phyloP scores from a whole-genome alignment of 2,797 vertebrate species.

The Lagodon rhomboides region DNA sequence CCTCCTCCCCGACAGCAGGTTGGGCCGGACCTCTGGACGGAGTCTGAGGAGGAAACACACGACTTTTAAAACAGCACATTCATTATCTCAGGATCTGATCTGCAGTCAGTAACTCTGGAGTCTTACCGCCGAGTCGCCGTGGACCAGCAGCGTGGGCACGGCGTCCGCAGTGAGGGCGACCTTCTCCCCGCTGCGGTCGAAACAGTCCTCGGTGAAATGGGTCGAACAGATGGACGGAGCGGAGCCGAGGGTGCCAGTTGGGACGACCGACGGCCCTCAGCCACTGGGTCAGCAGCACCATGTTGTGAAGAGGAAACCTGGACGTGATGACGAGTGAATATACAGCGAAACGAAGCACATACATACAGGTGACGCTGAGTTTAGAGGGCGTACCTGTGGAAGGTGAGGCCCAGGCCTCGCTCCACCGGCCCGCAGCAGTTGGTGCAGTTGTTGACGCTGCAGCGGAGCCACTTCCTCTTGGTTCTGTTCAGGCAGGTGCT shows the following conservation, averaged over 20 bases:
- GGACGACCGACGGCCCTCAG: constrained; percentile 69
- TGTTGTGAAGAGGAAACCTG: constrained; percentile 78
- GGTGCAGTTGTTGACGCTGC: constrained; percentile 76
- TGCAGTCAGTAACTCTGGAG: not conserved
- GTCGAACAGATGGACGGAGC: constrained; percentile 79
- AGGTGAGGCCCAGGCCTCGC: constrained; percentile 76
- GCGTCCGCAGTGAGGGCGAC: constrained; percentile 61
- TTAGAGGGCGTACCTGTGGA: constrained; percentile 81
- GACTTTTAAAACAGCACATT: not conserved
- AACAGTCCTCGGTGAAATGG: constrained; percentile 80
- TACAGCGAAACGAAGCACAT: too few relatives aligned
- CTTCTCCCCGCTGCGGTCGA: constrained; percentile 60
- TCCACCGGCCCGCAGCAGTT: constrained; percentile 78
- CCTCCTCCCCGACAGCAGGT: constrained; percentile 46
- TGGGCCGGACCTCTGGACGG: constrained; percentile 4
- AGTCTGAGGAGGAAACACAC: constrained; percentile 23
- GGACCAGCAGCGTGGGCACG: constrained; percentile 69
- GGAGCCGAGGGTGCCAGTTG: constrained; percentile 74
- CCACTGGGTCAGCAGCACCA: constrained; percentile 68
- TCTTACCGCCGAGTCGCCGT: constrained; percentile 57
- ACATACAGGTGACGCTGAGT: too few relatives aligned
- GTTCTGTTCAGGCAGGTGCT: constrained; percentile 68
- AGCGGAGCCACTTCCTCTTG: constrained; percentile 74
- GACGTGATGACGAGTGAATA: fast-evolving
- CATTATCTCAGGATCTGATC: not conserved